These are phyloP conservation scores for Heterocephalus glaber DNA, from an alignment of 2,113 vertebrate genomes.

Conservation along the genomic window DNA sequence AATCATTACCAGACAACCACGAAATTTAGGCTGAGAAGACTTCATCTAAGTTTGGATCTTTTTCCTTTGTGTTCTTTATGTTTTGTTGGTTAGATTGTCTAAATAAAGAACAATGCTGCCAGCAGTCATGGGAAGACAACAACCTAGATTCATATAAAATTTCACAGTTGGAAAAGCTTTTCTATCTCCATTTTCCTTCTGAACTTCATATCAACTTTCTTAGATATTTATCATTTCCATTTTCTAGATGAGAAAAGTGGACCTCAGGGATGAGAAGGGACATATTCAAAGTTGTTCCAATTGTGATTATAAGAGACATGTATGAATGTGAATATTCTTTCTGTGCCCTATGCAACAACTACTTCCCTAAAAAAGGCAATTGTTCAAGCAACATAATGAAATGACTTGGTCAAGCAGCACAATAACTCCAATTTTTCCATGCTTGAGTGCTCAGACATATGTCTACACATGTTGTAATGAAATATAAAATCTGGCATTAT, in stretches of 20 bases:
- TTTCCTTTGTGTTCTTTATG: not conserved
- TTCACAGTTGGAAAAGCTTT: not conserved
- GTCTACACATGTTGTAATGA: not conserved
- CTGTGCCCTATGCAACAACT: not conserved
- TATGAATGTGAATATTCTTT: not conserved
- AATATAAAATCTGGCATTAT: slow-evolving; percentile 48
- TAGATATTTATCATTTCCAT: not conserved
- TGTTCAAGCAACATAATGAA: slow-evolving; percentile 19
- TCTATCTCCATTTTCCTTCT: not conserved
- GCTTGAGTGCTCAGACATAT: not conserved
- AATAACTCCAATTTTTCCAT: not conserved
- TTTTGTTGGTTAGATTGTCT: not conserved
- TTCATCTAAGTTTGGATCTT: not conserved
- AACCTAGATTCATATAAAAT: not conserved
- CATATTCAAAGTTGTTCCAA: not conserved
- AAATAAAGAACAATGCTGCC: not conserved
- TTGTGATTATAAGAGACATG: not conserved
- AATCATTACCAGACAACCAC: not conserved
- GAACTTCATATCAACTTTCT: not conserved
- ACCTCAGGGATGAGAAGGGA: not conserved
- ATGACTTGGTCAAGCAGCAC: not conserved
- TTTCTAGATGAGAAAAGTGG: not conserved
- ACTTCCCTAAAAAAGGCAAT: not conserved
- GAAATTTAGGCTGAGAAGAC: not conserved
- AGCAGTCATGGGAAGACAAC: not conserved